Evolutionary conservation across 2,888 invertebrate genomes (phyloP).

Genomic region (Adineta ricciae): DNA sequence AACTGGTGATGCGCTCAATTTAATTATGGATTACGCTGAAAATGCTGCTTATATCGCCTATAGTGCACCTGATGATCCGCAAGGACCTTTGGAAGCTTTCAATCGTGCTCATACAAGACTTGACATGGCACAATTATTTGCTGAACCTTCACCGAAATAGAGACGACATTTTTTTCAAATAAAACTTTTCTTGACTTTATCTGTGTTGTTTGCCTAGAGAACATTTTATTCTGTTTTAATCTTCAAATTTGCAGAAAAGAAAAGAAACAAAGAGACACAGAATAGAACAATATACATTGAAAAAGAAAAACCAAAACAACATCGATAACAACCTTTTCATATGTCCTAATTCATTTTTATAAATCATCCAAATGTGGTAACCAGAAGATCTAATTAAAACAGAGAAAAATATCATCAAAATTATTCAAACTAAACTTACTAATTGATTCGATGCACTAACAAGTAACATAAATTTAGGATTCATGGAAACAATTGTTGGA

Average conservation of each 20-base stretch:
- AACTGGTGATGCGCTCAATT: not conserved
- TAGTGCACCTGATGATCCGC: not conserved
- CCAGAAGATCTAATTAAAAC: constrained; percentile 26
- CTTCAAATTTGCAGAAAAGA: not conserved
- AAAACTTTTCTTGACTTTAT: not conserved
- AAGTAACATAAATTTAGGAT: constrained; percentile 34
- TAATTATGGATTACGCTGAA: not conserved
- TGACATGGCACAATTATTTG: not conserved
- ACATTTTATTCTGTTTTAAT: not conserved
- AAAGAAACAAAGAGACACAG: not conserved
- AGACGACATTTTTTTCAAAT: not conserved
- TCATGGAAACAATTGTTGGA: constrained; percentile 27
- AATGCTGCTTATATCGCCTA: not conserved
- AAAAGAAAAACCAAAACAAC: not conserved
- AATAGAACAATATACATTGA: not conserved
- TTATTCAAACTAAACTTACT: not conserved
- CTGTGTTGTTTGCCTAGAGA: not conserved
- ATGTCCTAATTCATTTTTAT: not conserved
- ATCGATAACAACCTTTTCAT: not conserved
- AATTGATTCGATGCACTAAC: constrained; percentile 30
- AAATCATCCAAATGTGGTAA: constrained; percentile 1
- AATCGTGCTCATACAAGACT: not conserved
- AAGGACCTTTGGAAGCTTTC: not conserved
- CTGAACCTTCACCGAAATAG: not conserved
- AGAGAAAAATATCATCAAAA: not conserved